Evolutionary conservation across 1,140 invertebrate species (phyloP), one percentile per base, ranked within the genome.

Genomic region (Nasonia longicornis): DNA sequence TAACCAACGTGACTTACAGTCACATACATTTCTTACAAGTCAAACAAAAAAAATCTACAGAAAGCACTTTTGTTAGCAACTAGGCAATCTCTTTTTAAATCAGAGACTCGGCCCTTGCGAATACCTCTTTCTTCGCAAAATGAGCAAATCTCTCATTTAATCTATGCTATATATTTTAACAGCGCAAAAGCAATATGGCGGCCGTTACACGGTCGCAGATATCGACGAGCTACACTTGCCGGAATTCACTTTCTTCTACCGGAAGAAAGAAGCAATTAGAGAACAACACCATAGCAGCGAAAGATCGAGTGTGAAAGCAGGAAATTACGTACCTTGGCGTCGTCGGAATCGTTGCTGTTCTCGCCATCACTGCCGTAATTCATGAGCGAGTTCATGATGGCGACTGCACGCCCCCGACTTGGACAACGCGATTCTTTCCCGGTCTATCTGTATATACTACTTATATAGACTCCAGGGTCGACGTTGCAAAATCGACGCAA

Each of bases 321-420:
- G 20, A 79, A 81, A 76, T 66, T 63, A 35, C 83, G 86, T 84
- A 90, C 90, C 87, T 90, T 90, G 31, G 83, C 38, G 52, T 90
- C 88, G 69, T 88, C 85, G 20, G 89, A 91, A 88, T 90, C 87
- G 70, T 89, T 88, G 84, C 89, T 91, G 77, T 90, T 90, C 75
- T 91, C 90, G 63, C 88, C 90, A 80, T 91, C 90, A 82, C 90
- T 91, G 42, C 85, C 87, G 83, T 91, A 91, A 88, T 89, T 91
- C 67, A 88, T 86, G 67, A 91, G 84, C 26, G 90, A 90, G 82
- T 91, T 89, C 90, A 91, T 94, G 83, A 89, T 88, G 87, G 85
- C 84, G 87, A 14, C 38, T 3, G 4, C 6, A 58, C 52, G 52
- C 6, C 20, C 52, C 0, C 48, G 12, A 20, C 48, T 42, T 42